phyloP scores from a whole-genome alignment of 2,888 invertebrate genomes.

The Mesopsocus fuscifrons region DNA sequence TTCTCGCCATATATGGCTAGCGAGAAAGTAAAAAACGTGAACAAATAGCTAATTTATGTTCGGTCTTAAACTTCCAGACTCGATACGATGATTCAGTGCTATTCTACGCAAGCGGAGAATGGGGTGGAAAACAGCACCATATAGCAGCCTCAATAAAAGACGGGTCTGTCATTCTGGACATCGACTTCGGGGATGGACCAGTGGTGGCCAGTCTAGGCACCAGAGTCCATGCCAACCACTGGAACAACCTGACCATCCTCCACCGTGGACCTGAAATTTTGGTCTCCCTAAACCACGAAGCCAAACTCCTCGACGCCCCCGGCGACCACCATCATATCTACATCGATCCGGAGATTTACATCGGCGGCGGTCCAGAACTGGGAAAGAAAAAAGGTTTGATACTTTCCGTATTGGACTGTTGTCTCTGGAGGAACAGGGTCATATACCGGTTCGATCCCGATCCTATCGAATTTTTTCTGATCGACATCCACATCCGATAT shows the following conservation, averaged over 20 bases:
- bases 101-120: slow-evolving; percentile 85
- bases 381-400: slow-evolving; percentile 49
- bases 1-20: too few relatives aligned
- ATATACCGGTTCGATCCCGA: too few relatives aligned
- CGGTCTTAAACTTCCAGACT: slow-evolving; percentile 41
- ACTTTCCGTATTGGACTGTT: neutral
- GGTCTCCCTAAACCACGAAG: slow-evolving; percentile 57
- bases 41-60: too few relatives aligned
- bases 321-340: slow-evolving; percentile 53
- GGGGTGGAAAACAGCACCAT: slow-evolving; percentile 72
- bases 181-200: slow-evolving; percentile 70
- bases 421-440: neutral
- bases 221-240: slow-evolving; percentile 51
- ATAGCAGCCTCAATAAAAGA: slow-evolving; percentile 72
- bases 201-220: slow-evolving; percentile 48
- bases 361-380: slow-evolving; percentile 72
- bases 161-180: slow-evolving; percentile 64
- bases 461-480: too few relatives aligned
- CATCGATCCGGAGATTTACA: slow-evolving; percentile 86
- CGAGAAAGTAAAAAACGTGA: too few relatives aligned
- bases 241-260: slow-evolving; percentile 80
- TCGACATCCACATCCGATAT: too few relatives aligned
- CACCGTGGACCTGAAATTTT: slow-evolving; percentile 54
- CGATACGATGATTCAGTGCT: slow-evolving; percentile 79
- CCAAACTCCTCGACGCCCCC: slow-evolving; percentile 47